Base-by-base conservation (phyloP, 2,113 vertebrate genomes). In the Amia ocellicauda region DNA sequence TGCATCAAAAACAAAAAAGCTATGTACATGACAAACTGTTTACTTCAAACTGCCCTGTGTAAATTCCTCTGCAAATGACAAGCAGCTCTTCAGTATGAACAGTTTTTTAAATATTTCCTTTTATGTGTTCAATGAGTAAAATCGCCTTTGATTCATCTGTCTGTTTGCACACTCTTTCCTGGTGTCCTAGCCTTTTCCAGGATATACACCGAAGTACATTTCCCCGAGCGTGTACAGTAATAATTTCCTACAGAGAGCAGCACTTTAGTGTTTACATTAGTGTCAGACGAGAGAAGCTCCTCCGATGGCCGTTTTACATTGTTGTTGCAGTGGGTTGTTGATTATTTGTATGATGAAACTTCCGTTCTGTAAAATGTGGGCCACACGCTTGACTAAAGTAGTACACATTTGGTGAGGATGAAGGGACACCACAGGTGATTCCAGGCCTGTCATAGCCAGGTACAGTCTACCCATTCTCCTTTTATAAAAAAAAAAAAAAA, bases 81-180 rank as follows among this genome's bases (percentile, higher is more conserved):
- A 92, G 85, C 83, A 90, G 90, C 90, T 91, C 87, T 89, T 92
- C 85, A 90, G 86, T 93, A 91, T 93, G 92, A 94, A 91, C 91
- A 91, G 89, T 90, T 94, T 94, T 92, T 86, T 82, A 92, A 91
- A 96, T 94, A 97, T 90, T 96, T 97, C 88, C 90, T 96, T 97
- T 97, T 92, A 94, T 89, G 94, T 98, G 94, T 93, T 97, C 90
- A 94, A 91, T 86, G 90, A 92, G 82, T 82, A 75, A 68, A 85
- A 36, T 73, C 66, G 89, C 40, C 85, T 91, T 90, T 80, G 83
- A 85, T 77, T 91, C 80, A 58, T 79, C 69, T 67, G 68, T 67
- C 64, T 76, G 66, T 71, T 9, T 71, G 41, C 47, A 58, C 63
- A 42, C 31, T 60, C 43, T 43, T 19, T 47, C n/a, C n/a, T 47